Evolutionary conservation across 64 coral and sea anemone genomes (phyloP), one percentile per base, ranked within the genome.

Genomic region (Acropora tenuis): DNA sequence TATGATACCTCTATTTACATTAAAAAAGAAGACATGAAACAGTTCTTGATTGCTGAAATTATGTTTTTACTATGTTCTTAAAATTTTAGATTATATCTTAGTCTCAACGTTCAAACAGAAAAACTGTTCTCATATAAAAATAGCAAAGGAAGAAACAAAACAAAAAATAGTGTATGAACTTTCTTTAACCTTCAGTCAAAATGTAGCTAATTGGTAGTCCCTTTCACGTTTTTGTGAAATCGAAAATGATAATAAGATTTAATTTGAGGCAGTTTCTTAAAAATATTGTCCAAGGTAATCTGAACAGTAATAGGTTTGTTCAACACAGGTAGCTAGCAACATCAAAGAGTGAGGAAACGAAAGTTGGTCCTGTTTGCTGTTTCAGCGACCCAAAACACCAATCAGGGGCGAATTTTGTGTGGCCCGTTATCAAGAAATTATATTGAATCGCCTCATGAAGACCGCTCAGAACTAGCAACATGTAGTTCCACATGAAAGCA

Each of bases 331-430:
- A 30, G 86, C 86, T 30, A 30, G 30, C 30, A 2, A 88, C 66
- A 45, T 93, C 78, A 82, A 83, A 93, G 40, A 89, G 66, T 0
- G 86, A 89, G 43, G 86, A 93, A 89, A 93, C 84, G 42, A 83
- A 93, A 9, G 78, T 89, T 55, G 48, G 46, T 43, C 78, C 20
- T 17, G 75, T 92, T 47, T 43, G 16, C 40, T 48, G 74, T 86
- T 48, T 47, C 43, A 76, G 20, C 15, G 47, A 73, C 52, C 83
- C 58, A 71, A 84, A 69, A 47, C 73, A 48, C 73, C 41, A 53
- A 48, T 80, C 42, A 71, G 43, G 74, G 4, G 20, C 61, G 87
- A 91, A 84, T 63, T 50, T 43, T 48, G 43, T 46, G 41, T 61
- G 76, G 79, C 45, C 55, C 57, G 16, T 52, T 77, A 50, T 8